phyloP scores from a whole-genome alignment of 1,140 invertebrate species.

The Ips typographus region DNA sequence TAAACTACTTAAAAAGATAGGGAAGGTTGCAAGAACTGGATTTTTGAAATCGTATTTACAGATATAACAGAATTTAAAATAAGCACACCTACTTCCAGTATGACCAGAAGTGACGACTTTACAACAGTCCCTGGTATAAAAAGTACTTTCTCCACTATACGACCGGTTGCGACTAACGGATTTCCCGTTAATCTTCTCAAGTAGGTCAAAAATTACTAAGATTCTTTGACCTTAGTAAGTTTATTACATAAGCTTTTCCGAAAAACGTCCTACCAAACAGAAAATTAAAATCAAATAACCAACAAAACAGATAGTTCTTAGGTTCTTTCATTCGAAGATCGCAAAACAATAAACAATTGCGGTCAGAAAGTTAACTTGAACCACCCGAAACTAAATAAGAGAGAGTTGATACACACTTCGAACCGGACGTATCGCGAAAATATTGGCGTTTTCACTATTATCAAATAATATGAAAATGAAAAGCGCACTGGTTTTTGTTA shows the following conservation, averaged over 20 bases:
- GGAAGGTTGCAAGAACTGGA: too few species aligned
- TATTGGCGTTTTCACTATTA: background rate
- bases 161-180: background rate
- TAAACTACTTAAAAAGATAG: too few species aligned
- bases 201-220: background rate
- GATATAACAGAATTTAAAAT: too few species aligned
- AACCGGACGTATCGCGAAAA: slow-evolving; percentile 5
- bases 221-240: background rate
- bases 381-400: slow-evolving; percentile 11
- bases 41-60: too few species aligned
- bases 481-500: background rate
- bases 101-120: background rate
- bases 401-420: slow-evolving; percentile 7
- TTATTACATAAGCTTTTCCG: background rate
- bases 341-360: background rate
- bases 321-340: background rate
- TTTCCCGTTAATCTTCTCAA: background rate
- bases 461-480: background rate
- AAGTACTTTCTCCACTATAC: background rate
- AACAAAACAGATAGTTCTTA: background rate
- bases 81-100: too few species aligned
- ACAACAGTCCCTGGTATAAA: background rate
- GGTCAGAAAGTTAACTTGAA: background rate
- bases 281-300: background rate
- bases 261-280: background rate